These are phyloP conservation scores for Leucoptera coffeella DNA, from an alignment of 2,888 invertebrate genomes.

Conservation along the genomic window DNA sequence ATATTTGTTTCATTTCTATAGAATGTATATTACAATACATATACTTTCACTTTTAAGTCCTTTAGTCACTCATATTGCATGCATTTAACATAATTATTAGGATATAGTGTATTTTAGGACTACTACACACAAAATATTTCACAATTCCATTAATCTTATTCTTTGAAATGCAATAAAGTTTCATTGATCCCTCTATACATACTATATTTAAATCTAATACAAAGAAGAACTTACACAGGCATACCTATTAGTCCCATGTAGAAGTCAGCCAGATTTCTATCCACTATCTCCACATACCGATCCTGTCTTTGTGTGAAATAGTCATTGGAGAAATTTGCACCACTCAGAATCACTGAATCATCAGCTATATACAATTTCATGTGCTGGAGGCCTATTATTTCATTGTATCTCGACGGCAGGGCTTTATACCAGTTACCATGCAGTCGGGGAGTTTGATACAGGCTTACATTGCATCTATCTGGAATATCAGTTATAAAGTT, in stretches of 20 bases:
- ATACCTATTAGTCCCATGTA: slow-evolving; percentile 67
- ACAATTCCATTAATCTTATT: no score
- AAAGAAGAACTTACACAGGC: slow-evolving; percentile 50
- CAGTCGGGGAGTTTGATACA: slow-evolving; percentile 91
- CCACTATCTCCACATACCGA: slow-evolving; percentile 84
- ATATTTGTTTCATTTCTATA: no score
- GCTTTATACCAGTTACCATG: slow-evolving; percentile 73
- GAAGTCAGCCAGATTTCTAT: slow-evolving; percentile 74
- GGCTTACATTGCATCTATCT: slow-evolving; percentile 61
- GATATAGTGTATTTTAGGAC: no score
- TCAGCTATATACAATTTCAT: slow-evolving; percentile 98
- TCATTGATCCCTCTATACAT: no score
- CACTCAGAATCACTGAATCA: slow-evolving; percentile 87
- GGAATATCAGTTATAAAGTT: slow-evolving; percentile 61
- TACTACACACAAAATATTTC: no score
- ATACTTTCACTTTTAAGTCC: no score
- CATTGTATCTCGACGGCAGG: slow-evolving; percentile 86
- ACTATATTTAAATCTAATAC: no score
- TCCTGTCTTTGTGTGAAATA: slow-evolving; percentile 98
- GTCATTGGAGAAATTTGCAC: slow-evolving; percentile 95
- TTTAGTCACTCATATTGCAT: no score
- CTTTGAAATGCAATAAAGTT: no score
- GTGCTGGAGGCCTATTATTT: slow-evolving; percentile 91
- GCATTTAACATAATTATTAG: no score
- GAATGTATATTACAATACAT: no score